Conservation (phyloP, 2,797 vertebrate species). For the Alosa sapidissima region DNA sequence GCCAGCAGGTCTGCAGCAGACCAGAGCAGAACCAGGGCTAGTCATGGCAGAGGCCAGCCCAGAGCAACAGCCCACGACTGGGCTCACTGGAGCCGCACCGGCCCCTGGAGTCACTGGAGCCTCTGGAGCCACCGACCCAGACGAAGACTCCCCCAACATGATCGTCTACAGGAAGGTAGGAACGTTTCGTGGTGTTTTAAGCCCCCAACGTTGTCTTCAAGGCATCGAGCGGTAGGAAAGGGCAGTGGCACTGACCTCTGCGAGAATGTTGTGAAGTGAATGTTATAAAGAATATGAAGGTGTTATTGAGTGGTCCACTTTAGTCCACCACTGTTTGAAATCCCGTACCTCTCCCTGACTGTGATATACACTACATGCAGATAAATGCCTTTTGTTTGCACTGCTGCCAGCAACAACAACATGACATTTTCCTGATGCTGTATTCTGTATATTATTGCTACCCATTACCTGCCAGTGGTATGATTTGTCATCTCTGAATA, state of each 20-base stretch:
- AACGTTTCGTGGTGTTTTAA: too few relatives aligned
- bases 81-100: slow-evolving; percentile 55
- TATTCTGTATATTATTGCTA: too few relatives aligned
- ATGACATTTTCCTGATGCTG: neutral
- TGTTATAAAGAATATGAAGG: too few relatives aligned
- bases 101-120: slow-evolving; percentile 27
- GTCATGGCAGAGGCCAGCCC: slow-evolving; percentile 33
- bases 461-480: too few relatives aligned
- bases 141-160: slow-evolving; percentile 94
- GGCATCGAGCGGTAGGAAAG: slow-evolving; percentile 57
- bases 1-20: neutral
- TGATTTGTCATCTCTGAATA: too few relatives aligned
- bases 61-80: slow-evolving; percentile 48
- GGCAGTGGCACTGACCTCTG: neutral
- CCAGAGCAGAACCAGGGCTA: neutral
- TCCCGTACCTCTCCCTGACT: neutral
- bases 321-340: neutral
- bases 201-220: too few relatives aligned
- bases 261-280: too few relatives aligned
- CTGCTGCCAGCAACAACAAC: neutral
- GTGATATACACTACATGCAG: neutral
- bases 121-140: slow-evolving; percentile 78
- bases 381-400: neutral
- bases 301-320: neutral
- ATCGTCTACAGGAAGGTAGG: slow-evolving; percentile 97